Conservation (phyloP, 30 jellyfish, hydroid and myxozoan species). For the Hydractinia symbiolongicarpus region DNA sequence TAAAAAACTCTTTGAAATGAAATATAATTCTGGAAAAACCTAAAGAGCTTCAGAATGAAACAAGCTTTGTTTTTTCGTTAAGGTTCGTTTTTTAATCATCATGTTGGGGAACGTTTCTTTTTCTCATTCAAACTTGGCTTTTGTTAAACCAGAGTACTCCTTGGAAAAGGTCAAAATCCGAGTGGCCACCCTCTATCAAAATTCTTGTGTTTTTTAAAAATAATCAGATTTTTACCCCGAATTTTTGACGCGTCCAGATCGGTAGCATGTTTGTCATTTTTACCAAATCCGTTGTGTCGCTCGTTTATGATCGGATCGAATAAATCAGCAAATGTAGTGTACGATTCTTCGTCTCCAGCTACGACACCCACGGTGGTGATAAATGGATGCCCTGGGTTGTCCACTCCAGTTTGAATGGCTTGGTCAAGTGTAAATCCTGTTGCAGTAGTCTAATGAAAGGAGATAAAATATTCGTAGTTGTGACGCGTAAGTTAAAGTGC, state of each 20-base stretch:
- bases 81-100: neutral
- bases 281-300: slow-evolving; percentile 21
- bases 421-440: slow-evolving; percentile 67
- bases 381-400: slow-evolving; percentile 79
- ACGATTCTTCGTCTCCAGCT: slow-evolving; percentile 75
- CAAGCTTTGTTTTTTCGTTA: neutral
- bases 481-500: no score
- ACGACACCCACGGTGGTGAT: slow-evolving; percentile 68
- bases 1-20: no score
- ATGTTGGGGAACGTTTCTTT: neutral
- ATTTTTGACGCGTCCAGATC: slow-evolving; percentile 1
- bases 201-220: no score
- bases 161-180: no score
- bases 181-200: no score
- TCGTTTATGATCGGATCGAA: slow-evolving; percentile 67
- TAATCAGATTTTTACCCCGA: neutral
- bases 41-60: no score
- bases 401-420: slow-evolving; percentile 87
- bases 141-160: neutral
- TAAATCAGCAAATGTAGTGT: slow-evolving; percentile 49
- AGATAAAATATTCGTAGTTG: neutral
- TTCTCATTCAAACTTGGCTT: neutral
- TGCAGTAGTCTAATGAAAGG: slow-evolving; percentile 35
- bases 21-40: no score
- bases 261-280: neutral